Evolutionary conservation across 2,113 vertebrate genomes (phyloP).

Genomic region (Phasianus colchicus): DNA sequence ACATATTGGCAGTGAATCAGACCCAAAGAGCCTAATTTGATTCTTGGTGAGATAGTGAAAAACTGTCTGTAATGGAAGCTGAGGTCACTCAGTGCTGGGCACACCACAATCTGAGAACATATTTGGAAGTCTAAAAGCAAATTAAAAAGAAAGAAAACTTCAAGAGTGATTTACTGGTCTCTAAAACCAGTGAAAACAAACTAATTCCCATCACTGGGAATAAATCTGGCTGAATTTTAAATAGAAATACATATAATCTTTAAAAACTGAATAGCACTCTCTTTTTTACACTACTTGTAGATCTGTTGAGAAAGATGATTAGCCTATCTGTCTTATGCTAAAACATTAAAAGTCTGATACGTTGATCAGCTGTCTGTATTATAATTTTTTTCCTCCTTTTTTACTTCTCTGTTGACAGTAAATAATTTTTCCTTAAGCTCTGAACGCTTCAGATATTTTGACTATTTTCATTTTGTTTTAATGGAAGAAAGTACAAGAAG

Average conservation of each 20-base stretch:
- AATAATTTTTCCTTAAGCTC: background rate
- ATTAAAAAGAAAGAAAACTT: background rate
- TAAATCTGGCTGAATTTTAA: background rate
- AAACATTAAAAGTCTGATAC: background rate
- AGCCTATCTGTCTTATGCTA: background rate
- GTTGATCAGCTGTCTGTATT: background rate
- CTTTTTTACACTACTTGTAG: background rate
- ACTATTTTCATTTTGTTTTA: background rate
- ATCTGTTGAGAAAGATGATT: background rate
- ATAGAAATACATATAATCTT: background rate
- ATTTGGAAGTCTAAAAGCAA: background rate
- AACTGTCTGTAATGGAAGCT: background rate
- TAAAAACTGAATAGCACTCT: background rate
- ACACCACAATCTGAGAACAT: background rate
- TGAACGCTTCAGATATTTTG: background rate
- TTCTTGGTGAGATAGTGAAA: background rate
- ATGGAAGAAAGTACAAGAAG: background rate
- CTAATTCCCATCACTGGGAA: background rate
- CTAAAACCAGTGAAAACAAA: background rate
- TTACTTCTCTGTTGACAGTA: conserved; percentile 1
- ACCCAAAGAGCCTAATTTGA: background rate
- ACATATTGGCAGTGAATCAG: background rate
- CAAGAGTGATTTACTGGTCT: background rate
- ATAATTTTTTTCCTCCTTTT: background rate
- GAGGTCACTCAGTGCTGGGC: accelerated